These are phyloP conservation scores for Hemibagrus guttatus DNA, from an alignment of 2,797 vertebrate genomes.

Conservation along the genomic window DNA sequence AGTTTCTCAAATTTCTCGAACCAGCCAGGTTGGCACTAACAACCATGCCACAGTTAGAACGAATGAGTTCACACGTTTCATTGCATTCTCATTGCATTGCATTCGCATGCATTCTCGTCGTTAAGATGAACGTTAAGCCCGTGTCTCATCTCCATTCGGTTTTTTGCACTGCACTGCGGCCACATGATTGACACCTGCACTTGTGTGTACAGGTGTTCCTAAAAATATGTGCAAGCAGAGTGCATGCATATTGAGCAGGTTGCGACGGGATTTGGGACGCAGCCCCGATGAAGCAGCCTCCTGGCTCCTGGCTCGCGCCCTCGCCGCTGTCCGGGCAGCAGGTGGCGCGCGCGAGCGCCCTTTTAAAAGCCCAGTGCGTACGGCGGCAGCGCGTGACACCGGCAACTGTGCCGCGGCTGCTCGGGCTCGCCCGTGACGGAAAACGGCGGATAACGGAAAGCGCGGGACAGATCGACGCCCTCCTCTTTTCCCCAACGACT, in stretches of 20 bases:
- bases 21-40: not conserved
- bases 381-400: constrained; percentile 10
- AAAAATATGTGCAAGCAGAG: not conserved
- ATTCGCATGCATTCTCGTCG: not conserved
- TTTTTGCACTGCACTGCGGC: not conserved
- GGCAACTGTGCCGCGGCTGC: not conserved
- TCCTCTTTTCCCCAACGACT: not conserved
- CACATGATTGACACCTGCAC: not conserved
- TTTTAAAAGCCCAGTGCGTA: constrained; percentile 15
- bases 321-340: not conserved
- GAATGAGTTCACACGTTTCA: not conserved
- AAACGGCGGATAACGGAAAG: not conserved
- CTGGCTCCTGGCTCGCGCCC: not conserved
- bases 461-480: not conserved
- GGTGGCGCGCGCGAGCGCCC: constrained; percentile 19
- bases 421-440: not conserved
- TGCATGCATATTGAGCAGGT: not conserved
- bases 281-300: not conserved
- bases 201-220: not conserved
- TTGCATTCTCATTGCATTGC: no score
- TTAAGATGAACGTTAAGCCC: not conserved
- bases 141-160: not conserved
- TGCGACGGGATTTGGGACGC: not conserved
- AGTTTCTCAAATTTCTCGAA: not conserved
- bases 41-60: not conserved